Conservation (phyloP, 2,888 invertebrate species). For the Hartigia nigra region DNA sequence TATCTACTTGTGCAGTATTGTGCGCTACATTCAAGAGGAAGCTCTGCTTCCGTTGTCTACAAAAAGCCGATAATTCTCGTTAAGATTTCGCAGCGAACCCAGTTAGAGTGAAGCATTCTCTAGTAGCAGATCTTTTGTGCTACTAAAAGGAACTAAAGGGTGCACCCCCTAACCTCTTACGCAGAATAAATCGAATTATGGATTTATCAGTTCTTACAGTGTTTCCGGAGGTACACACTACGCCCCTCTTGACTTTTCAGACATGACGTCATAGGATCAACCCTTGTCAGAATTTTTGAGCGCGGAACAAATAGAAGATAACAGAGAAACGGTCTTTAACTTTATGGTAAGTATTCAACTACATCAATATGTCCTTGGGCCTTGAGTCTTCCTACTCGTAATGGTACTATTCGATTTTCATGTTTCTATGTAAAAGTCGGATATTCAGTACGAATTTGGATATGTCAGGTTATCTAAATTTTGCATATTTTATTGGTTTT, state of each 20-base stretch:
- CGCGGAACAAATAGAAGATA: neutral
- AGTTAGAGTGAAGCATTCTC: neutral
- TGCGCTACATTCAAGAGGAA: neutral
- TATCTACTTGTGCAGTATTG: neutral
- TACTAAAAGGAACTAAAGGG: neutral
- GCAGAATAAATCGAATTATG: constrained; percentile 1
- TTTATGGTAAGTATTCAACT: neutral
- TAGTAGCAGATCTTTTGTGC: neutral
- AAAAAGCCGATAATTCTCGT: neutral
- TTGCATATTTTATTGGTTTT: neutral
- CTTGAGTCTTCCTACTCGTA: neutral
- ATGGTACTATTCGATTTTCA: neutral
- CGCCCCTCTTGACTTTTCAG: neutral
- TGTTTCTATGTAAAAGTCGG: neutral
- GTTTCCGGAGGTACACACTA: neutral
- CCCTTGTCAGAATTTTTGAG: neutral
- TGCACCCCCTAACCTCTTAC: neutral
- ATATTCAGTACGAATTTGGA: neutral
- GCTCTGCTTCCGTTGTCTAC: neutral
- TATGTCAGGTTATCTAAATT: neutral
- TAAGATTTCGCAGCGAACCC: neutral
- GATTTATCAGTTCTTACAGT: neutral
- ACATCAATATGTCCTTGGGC: neutral
- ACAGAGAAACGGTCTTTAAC: neutral
- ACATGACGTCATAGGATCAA: constrained; percentile 7